Evolutionary conservation across 2,888 invertebrate genomes (phyloP).

Genomic region (Ennomos quercinarius): DNA sequence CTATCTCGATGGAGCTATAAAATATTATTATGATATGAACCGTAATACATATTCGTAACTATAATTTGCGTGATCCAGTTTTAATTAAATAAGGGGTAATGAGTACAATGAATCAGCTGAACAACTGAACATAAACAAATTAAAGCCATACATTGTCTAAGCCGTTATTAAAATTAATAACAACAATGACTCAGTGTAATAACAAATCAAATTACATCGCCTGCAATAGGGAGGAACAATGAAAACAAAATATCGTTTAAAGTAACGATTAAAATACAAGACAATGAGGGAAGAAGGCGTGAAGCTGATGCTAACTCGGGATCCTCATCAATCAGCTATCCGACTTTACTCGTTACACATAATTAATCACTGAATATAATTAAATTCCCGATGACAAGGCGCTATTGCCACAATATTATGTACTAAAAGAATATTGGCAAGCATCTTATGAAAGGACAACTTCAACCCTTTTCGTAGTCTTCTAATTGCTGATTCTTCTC

Average conservation of each 20-base stretch:
- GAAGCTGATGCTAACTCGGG: constrained; percentile 62
- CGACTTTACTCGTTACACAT: constrained; percentile 74
- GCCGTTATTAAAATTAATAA: constrained; percentile 75
- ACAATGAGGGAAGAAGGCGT: constrained; percentile 71
- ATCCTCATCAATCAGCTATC: constrained; percentile 80
- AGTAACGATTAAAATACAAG: constrained; percentile 76
- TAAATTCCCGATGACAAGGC: constrained; percentile 83
- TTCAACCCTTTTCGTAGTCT: constrained; percentile 54
- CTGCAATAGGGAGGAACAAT: constrained; percentile 70
- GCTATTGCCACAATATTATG: constrained; percentile 65
- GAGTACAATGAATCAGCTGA: constrained; percentile 60
- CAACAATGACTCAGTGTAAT: constrained; percentile 74
- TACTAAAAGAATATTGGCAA: constrained; percentile 56
- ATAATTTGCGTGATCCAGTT: background rate
- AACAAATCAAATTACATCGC: constrained; percentile 76
- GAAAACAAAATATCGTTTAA: constrained; percentile 74
- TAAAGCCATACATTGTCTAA: constrained; percentile 57
- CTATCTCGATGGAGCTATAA: too few species aligned
- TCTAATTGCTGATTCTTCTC: constrained; percentile 44
- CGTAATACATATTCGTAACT: constrained; percentile 28
- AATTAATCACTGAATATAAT: constrained; percentile 84
- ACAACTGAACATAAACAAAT: constrained; percentile 45
- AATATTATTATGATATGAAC: constrained; percentile 4
- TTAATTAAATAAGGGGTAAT: background rate
- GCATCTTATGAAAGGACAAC: constrained; percentile 47